These are phyloP conservation scores for Orthosia gracilis DNA, from an alignment of 2,888 invertebrate species.

Conservation along the genomic window DNA sequence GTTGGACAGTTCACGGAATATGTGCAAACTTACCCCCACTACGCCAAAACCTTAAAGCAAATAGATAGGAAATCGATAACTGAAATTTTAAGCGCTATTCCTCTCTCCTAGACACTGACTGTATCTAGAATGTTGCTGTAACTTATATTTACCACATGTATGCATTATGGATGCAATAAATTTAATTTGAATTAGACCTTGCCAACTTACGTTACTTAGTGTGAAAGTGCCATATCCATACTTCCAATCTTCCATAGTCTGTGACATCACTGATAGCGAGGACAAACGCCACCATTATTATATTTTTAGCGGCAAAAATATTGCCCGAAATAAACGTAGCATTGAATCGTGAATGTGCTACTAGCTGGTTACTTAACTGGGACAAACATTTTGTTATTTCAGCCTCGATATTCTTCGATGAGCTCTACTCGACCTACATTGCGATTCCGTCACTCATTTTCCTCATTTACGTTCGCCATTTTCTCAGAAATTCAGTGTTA, in stretches of 20 bases:
- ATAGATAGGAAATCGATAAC: too few relatives aligned
- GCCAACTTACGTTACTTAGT: too few relatives aligned
- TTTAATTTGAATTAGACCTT: too few relatives aligned
- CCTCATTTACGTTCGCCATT: conserved; percentile 80
- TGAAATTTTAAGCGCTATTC: too few relatives aligned
- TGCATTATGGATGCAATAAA: too few relatives aligned
- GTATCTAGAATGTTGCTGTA: too few relatives aligned
- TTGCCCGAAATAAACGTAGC: conserved; percentile 56
- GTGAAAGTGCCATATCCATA: conserved; percentile 8
- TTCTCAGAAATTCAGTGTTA: conserved; percentile 85
- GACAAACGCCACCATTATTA: conserved; percentile 3
- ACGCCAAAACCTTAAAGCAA: too few relatives aligned
- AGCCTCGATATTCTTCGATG: conserved; percentile 75
- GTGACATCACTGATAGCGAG: neutral
- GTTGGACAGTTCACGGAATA: too few relatives aligned
- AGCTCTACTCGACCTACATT: conserved; percentile 82
- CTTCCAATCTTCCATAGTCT: neutral
- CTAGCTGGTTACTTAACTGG: conserved; percentile 72
- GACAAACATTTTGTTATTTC: conserved; percentile 77
- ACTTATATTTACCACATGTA: too few relatives aligned
- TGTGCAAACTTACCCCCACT: too few relatives aligned
- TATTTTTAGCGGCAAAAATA: conserved; percentile 24
- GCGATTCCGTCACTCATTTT: conserved; percentile 76
- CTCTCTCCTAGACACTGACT: too few relatives aligned
- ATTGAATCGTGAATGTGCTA: conserved; percentile 57